These are phyloP conservation scores for Miichthys miiuy DNA, from an alignment of 2,797 vertebrate species.

Conservation along the genomic window DNA sequence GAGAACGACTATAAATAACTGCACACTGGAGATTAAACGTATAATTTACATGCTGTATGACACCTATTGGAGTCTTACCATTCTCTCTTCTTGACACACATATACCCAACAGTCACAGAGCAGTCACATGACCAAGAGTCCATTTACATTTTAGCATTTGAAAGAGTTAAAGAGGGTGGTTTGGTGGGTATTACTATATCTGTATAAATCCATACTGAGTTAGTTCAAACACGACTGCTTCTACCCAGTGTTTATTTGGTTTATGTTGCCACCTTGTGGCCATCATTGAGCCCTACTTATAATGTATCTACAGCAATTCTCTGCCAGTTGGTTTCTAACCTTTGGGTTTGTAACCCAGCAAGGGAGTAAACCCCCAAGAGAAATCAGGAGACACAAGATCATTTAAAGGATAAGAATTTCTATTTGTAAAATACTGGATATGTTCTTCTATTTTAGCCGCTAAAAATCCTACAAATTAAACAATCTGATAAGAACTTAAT, in stretches of 20 bases:
- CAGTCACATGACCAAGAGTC: background rate
- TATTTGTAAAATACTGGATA: background rate
- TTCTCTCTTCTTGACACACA: background rate
- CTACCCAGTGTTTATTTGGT: conserved; percentile 49
- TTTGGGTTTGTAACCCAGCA: background rate
- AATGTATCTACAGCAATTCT: background rate
- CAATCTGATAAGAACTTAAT: too few relatives aligned
- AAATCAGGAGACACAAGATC: background rate
- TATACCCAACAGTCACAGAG: background rate
- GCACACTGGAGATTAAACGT: background rate
- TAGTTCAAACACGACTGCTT: background rate
- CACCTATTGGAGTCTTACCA: background rate
- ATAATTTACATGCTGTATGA: background rate
- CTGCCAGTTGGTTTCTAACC: background rate
- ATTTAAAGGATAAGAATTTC: background rate
- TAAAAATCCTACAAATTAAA: background rate
- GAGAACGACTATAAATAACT: background rate
- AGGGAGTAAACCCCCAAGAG: background rate
- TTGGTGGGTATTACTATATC: background rate
- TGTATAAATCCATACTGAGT: conserved; percentile 5
- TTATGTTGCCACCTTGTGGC: conserved; percentile 80
- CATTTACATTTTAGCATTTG: background rate
- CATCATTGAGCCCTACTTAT: conserved; percentile 22
- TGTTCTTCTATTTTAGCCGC: background rate
- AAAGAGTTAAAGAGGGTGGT: background rate